Evolutionary conservation across 2,797 vertebrate genomes (phyloP), one percentile per base, ranked within the genome.

Genomic region (Prionace glauca): DNA sequence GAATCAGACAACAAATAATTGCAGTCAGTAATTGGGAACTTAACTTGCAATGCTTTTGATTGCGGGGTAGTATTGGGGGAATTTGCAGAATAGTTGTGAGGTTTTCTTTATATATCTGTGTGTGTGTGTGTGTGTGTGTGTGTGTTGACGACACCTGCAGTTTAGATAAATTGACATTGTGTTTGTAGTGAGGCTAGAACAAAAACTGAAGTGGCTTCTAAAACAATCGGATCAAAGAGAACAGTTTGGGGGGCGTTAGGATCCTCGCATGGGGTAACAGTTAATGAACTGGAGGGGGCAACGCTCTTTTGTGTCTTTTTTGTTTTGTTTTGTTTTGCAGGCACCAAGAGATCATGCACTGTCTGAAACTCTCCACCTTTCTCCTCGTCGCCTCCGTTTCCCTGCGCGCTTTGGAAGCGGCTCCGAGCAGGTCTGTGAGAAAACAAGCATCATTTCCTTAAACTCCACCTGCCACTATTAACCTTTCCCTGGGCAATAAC

Each of bases 321-420:
- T 0, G 14, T 50, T 29, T 94, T 56, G 45, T 50, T 56, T 50
- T 0, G 14, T 50, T 29, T 94, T 56, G 45, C 41, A 74, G 71
- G 69, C 77, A 72, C 29, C 1, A 50, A 18, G 11, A 20, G 45
- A 24, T n/a, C 93, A 95, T 95, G 93, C 45, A 74, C 71, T 95
- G 50, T 95, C 93, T 95, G 71, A 95, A 95, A 95, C 71, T 95
- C 26, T 77, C 41, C 45, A 60, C 93, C 93, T 32, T 95, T 26
- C 41, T 95, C 26, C 71, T 95, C 32, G 26, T 74, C 29, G 93
- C 45, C 71, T 32, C 71, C 0, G 41, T 95, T 16, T 74, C 60
- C 14, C 71, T 95, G 41, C 74, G 93, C 45, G n/a, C 12, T 50
- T 50, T 95, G 45, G 71, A 95, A 16, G 69, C 93, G 77, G 69